Evolutionary conservation across 1,140 invertebrate species (phyloP).

Genomic region (Atopsyche davidsoni): DNA sequence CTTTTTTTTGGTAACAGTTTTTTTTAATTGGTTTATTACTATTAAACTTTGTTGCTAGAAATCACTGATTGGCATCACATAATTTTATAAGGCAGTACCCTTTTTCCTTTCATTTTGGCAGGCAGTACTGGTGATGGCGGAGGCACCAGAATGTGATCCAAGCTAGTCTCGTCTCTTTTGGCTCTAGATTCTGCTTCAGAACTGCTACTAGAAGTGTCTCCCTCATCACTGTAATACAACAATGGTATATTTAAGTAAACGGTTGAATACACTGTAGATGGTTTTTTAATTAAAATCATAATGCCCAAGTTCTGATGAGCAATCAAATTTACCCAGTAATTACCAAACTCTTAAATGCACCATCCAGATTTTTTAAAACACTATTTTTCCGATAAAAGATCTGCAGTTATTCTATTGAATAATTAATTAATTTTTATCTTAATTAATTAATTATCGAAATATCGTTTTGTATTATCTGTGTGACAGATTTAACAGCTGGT

Average conservation of each 20-base stretch:
- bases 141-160: constrained; percentile 31
- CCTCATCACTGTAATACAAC: constrained; percentile 61
- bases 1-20: constrained; percentile 26
- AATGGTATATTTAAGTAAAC: constrained; percentile 7
- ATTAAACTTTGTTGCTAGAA: neutral
- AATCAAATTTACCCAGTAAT: too few species aligned
- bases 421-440: too few species aligned
- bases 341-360: too few species aligned
- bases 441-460: too few species aligned
- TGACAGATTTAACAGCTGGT: too few species aligned
- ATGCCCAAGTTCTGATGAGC: too few species aligned
- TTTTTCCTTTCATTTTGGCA: constrained; percentile 32
- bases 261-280: neutral
- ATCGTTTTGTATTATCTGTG: too few species aligned
- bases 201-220: constrained; percentile 65
- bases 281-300: constrained; percentile 2
- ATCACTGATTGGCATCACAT: neutral
- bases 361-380: too few species aligned
- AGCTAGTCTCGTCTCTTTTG: constrained; percentile 27
- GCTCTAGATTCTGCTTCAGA: constrained; percentile 38
- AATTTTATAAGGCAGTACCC: too few species aligned
- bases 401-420: too few species aligned
- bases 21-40: constrained; percentile 7
- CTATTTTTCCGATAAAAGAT: too few species aligned
- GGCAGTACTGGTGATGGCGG: constrained; percentile 42